These are phyloP conservation scores for Oryctolagus cuniculus DNA, from an alignment of 2,113 vertebrate genomes.

Conservation along the genomic window mOryCun1.1 NC_091436.1:110409501-110410000, in stretches of 20 bases:
- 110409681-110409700: background rate
- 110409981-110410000: background rate
- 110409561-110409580: background rate
- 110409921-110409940: background rate
- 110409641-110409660: background rate
- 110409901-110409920: background rate
- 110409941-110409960: background rate
- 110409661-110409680: background rate
- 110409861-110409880: background rate
- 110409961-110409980: background rate
- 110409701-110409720: background rate
- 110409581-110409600: background rate
- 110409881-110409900: accelerated
- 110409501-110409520: background rate
- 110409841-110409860: background rate
- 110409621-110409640: background rate
- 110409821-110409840: background rate
- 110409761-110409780: background rate
- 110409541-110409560: background rate
- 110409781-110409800: background rate
- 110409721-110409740: background rate
- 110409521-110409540: background rate
- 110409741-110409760: background rate
- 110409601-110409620: background rate
- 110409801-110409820: background rate